These are phyloP conservation scores for Drosophila kuntzei DNA, from an alignment of 2,888 invertebrate species.

Conservation along the genomic window DNA sequence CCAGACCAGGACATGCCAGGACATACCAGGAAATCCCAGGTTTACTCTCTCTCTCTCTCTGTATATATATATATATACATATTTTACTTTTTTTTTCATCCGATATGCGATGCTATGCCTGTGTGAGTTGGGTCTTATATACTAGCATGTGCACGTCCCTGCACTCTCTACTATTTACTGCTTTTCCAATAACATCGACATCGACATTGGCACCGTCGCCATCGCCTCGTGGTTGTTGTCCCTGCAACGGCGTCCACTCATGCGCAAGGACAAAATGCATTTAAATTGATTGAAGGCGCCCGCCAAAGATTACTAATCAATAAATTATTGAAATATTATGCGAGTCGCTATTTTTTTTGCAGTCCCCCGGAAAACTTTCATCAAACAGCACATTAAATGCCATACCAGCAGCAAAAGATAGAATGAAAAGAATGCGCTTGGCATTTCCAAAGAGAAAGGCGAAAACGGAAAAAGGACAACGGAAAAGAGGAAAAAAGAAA, in stretches of 20 bases:
- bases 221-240: constrained; percentile 27
- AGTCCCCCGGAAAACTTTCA: constrained; percentile 31
- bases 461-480: constrained; percentile 7
- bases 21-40: not conserved
- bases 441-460: constrained; percentile 5
- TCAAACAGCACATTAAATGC: constrained; percentile 44
- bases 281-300: constrained; percentile 73
- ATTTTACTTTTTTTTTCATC: too few species aligned
- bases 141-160: constrained; percentile 27
- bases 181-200: constrained; percentile 65
- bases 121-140: constrained; percentile 26
- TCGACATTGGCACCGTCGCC: constrained; percentile 10
- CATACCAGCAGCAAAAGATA: constrained; percentile 15
- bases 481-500: constrained; percentile 21
- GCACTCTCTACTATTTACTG: constrained; percentile 75
- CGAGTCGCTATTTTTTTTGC: constrained; percentile 25
- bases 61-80: constrained; percentile 44
- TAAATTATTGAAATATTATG: constrained; percentile 72
- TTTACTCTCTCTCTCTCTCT: constrained; percentile 10
- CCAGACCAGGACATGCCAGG: not conserved
- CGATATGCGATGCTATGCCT: constrained; percentile 39
- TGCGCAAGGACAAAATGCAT: constrained; percentile 78
- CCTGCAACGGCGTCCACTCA: constrained; percentile 67
- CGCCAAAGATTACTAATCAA: constrained; percentile 76
- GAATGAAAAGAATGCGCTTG: constrained; percentile 13